Percentiles rank a stretch among this genome's conserved stretches.
Evolutionary conservation across 2,888 invertebrate genomes (phyloP).

Genomic region (Seira musarum): DNA sequence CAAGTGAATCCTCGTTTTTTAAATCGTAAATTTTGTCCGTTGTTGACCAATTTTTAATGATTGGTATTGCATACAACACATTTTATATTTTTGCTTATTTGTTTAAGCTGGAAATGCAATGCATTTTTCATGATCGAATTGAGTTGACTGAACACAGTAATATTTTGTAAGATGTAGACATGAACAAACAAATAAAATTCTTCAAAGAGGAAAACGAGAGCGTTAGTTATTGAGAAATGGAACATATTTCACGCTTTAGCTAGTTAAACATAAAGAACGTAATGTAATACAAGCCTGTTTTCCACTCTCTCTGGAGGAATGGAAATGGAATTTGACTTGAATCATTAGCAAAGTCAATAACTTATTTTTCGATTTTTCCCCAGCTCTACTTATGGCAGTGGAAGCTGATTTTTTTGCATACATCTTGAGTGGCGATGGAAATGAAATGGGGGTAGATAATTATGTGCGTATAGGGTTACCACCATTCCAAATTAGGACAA

Average conservation of each 20-base stretch:
- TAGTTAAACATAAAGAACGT: neutral
- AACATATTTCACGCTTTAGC: neutral
- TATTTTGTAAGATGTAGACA: neutral
- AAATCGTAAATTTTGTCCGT: neutral
- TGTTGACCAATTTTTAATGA: neutral
- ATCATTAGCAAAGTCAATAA: neutral
- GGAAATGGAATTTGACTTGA: too few relatives aligned
- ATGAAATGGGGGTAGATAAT: neutral
- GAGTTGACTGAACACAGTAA: neutral
- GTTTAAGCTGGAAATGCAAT: neutral
- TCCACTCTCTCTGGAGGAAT: too few relatives aligned
- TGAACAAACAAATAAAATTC: neutral
- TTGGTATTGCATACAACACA: neutral
- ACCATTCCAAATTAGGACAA: conserved; percentile 51
- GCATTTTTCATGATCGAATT: neutral
- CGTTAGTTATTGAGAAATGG: neutral
- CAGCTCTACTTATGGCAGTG: neutral
- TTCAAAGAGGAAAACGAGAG: neutral
- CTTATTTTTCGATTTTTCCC: neutral
- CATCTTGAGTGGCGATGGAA: too few relatives aligned
- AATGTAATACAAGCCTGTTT: neutral
- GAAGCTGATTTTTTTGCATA: too few relatives aligned
- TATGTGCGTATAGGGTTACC: neutral
- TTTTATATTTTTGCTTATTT: neutral
- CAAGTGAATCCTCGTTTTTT: neutral